These are phyloP conservation scores for Strigamia crassipes DNA, from an alignment of 2,888 invertebrate genomes.

Conservation along the genomic window DNA sequence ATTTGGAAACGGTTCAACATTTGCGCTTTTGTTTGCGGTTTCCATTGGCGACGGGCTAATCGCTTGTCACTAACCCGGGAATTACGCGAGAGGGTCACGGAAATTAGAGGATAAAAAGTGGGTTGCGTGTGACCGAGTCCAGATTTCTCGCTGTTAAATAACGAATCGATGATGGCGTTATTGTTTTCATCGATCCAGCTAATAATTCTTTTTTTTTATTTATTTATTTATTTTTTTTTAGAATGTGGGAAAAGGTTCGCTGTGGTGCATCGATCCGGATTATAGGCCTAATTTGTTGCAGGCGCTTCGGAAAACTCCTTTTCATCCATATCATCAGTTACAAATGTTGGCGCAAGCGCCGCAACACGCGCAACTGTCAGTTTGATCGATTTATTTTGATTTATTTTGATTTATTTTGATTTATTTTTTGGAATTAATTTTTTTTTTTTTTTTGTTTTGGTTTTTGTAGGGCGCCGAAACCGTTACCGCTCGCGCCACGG, in stretches of 20 bases:
- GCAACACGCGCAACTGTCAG: not conserved
- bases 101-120: not conserved
- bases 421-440: no score
- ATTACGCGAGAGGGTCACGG: not conserved
- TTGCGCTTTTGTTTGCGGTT: not conserved
- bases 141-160: not conserved
- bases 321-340: conserved; percentile 63
- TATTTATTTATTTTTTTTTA: conserved; percentile 59
- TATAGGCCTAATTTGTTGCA: conserved; percentile 86
- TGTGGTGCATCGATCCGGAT: conserved; percentile 94
- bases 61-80: not conserved
- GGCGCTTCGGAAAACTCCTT: conserved; percentile 84
- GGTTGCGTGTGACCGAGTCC: not conserved
- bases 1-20: no score
- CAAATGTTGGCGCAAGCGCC: conserved; percentile 54
- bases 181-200: not conserved
- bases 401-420: not conserved
- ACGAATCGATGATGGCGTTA: not conserved
- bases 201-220: no score
- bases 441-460: not conserved
- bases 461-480: conserved; percentile 52
- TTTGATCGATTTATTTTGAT: not conserved
- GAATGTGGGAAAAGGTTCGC: conserved; percentile 92
- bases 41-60: not conserved
- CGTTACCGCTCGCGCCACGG: conserved; percentile 55